phyloP scores from a whole-genome alignment of 2,797 vertebrate genomes.

The Capromys pilorides region DNA sequence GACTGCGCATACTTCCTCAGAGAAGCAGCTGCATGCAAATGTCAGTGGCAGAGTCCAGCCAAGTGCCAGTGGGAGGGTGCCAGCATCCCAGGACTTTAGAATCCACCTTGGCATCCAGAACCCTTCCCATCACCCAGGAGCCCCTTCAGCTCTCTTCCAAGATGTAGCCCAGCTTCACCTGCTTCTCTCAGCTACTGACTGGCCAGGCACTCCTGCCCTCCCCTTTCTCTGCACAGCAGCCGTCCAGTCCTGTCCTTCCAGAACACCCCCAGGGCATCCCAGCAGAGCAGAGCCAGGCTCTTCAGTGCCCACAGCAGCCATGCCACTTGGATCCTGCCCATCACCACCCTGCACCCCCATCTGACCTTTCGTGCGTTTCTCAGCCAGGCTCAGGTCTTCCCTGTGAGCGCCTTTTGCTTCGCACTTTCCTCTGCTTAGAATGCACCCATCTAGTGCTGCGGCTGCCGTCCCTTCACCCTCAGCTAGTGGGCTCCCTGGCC shows the following conservation, averaged over 20 bases:
- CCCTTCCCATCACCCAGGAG: background rate
- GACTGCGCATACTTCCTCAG: background rate
- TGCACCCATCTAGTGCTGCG: background rate
- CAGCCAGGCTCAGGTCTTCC: background rate
- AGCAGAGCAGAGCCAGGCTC: background rate
- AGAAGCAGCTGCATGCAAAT: background rate
- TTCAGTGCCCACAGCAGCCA: background rate
- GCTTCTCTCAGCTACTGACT: background rate
- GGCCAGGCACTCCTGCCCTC: background rate
- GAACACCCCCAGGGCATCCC: background rate
- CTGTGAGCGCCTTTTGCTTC: background rate
- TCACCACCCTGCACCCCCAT: background rate
- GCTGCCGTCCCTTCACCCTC: background rate
- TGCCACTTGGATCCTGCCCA: background rate
- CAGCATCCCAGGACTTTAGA: background rate
- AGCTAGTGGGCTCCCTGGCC: background rate
- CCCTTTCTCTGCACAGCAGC: accelerated
- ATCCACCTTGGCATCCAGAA: background rate
- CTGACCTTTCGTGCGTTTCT: background rate
- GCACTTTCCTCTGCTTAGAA: background rate
- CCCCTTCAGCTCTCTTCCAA: background rate
- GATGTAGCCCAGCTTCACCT: background rate
- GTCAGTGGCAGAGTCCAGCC: background rate
- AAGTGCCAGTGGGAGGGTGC: background rate
- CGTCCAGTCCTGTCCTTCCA: background rate